Conservation (phyloP, 2,797 vertebrate genomes). For the Morelia viridis region DNA sequence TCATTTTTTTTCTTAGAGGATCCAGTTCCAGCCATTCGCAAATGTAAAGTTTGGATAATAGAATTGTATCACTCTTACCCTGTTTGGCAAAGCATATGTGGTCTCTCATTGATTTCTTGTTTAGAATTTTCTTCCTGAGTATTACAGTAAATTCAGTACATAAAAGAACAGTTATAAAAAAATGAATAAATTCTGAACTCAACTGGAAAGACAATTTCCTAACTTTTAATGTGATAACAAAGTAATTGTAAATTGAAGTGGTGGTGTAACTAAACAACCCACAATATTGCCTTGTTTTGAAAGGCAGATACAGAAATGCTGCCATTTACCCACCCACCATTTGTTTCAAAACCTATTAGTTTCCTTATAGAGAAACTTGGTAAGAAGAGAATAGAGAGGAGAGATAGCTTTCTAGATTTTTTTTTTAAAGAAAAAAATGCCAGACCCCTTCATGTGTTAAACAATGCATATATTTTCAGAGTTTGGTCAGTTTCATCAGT, state of each 20-base stretch:
- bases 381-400: neutral
- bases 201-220: neutral
- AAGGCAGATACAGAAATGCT: conserved; percentile 9
- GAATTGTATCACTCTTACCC: neutral
- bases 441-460: neutral
- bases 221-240: neutral
- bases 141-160: neutral
- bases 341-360: neutral
- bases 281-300: conserved; percentile 15
- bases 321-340: conserved; percentile 7
- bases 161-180: neutral
- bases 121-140: neutral
- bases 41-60: neutral
- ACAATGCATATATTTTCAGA: neutral
- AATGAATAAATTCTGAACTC: conserved; percentile 21
- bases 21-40: neutral
- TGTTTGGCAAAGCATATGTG: neutral
- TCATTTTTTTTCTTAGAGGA: neutral
- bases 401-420: neutral
- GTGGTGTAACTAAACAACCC: neutral
- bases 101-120: neutral
- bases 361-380: neutral
- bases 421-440: neutral
- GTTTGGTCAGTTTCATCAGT: neutral
- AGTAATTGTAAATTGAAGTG: neutral